Evolutionary conservation across 2,888 invertebrate species (phyloP).

Genomic region (Augiades crinisus): DNA sequence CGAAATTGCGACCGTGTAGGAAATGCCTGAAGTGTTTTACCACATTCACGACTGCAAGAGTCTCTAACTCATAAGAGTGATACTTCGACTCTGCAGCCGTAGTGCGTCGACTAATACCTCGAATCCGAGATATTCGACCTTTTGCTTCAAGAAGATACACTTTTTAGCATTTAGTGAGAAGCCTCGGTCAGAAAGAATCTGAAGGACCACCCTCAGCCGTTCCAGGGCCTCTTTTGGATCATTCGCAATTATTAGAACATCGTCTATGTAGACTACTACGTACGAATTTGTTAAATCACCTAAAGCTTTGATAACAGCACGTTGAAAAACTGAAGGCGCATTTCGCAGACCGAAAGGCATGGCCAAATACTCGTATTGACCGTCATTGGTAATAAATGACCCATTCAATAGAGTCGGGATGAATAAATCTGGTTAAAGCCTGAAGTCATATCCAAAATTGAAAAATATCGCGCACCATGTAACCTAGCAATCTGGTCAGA

Average conservation of each 20-base stretch:
- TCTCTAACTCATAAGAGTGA: constrained; percentile 27
- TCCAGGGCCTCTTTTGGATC: neutral
- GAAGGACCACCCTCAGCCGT: neutral
- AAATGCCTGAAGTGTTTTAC: constrained; percentile 36
- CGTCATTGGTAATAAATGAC: too few species aligned
- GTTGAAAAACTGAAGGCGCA: constrained; percentile 34
- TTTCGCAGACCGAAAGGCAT: constrained; percentile 38
- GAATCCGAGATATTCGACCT: neutral
- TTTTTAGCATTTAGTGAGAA: constrained; percentile 18
- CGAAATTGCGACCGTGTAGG: constrained; percentile 31
- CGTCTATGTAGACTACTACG: neutral
- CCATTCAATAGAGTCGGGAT: too few species aligned
- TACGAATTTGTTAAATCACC: neutral
- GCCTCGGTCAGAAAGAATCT: neutral
- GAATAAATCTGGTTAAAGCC: too few species aligned
- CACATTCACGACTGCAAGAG: constrained; percentile 35
- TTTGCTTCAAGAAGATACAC: neutral
- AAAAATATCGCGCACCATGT: neutral
- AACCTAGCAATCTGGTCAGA: neutral
- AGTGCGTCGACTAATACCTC: constrained; percentile 28
- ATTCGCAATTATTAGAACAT: neutral
- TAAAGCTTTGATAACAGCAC: constrained; percentile 32
- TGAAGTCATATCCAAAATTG: neutral
- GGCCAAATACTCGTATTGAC: constrained; percentile 34
- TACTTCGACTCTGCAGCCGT: constrained; percentile 29